Percentiles rank a stretch among this genome's conserved stretches.
Conservation (phyloP, 2,797 vertebrate genomes). For the Caiman crocodilus region DNA sequence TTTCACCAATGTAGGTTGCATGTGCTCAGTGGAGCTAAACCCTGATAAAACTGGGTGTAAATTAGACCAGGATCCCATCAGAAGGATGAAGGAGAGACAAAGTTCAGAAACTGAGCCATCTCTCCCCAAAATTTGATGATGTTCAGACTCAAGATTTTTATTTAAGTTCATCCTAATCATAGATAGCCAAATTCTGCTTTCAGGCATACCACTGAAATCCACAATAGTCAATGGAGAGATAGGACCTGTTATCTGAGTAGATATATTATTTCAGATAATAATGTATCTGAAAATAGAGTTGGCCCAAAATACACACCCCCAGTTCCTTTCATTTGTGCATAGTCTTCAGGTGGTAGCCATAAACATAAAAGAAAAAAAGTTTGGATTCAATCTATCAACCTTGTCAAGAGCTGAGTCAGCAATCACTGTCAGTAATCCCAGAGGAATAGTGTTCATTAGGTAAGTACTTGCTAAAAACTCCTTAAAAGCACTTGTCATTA, state of each 20-base stretch:
- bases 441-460: too few relatives aligned
- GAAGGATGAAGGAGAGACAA: neutral
- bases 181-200: neutral
- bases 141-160: neutral
- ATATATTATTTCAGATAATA: neutral
- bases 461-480: neutral
- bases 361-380: neutral
- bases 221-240: neutral
- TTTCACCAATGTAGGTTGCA: neutral
- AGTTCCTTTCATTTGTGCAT: neutral
- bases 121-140: neutral
- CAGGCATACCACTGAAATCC: neutral
- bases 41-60: neutral
- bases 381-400: neutral
- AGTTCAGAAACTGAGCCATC: rapidly evolving
- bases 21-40: rapidly evolving
- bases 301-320: rapidly evolving
- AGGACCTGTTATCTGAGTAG: neutral
- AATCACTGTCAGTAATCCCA: neutral
- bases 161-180: neutral
- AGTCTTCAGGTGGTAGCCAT: neutral
- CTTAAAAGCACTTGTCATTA: neutral
- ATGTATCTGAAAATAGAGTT: neutral
- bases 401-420: neutral
- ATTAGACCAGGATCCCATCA: neutral